Evolutionary conservation across 2,797 vertebrate genomes (phyloP).

Genomic region (Anguilla marmorata): DNA sequence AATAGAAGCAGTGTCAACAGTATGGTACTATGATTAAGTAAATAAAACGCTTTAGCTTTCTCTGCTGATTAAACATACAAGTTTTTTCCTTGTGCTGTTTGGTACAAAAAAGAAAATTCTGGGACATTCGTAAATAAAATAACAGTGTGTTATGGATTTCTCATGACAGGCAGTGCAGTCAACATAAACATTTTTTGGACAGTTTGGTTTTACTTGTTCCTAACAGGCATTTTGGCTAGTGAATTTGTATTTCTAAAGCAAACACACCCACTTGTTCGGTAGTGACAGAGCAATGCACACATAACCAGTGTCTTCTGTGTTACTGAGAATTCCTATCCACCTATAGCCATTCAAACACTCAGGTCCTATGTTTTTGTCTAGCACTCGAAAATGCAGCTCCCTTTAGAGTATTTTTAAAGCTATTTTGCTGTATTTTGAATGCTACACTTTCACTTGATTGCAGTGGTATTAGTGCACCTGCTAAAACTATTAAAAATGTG

Average conservation of each 20-base stretch:
- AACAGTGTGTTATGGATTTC: not conserved
- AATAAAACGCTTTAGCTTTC: not conserved
- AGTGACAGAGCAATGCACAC: conserved; percentile 24
- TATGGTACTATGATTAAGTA: not conserved
- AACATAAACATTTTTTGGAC: conserved; percentile 4
- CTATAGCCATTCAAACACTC: not conserved
- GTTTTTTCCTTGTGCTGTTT: too few relatives aligned
- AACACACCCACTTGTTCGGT: conserved; percentile 8
- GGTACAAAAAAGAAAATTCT: too few relatives aligned
- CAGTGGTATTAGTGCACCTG: not conserved
- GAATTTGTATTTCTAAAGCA: not conserved
- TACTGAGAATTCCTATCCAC: not conserved
- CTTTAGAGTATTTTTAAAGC: not conserved
- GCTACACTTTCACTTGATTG: not conserved
- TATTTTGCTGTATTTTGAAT: not conserved
- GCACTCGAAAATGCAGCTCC: not conserved
- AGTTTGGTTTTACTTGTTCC: not conserved
- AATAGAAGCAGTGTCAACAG: too few relatives aligned
- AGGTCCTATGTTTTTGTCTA: not conserved
- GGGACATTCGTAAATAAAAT: not conserved
- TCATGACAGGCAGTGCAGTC: conserved; percentile 10
- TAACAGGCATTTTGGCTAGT: not conserved
- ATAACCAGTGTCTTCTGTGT: conserved; percentile 20
- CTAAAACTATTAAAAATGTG: not conserved
- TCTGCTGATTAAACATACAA: too few relatives aligned